Evolutionary conservation across 2,113 vertebrate genomes (phyloP).

Genomic region (Tychaedon coryphoeus): DNA sequence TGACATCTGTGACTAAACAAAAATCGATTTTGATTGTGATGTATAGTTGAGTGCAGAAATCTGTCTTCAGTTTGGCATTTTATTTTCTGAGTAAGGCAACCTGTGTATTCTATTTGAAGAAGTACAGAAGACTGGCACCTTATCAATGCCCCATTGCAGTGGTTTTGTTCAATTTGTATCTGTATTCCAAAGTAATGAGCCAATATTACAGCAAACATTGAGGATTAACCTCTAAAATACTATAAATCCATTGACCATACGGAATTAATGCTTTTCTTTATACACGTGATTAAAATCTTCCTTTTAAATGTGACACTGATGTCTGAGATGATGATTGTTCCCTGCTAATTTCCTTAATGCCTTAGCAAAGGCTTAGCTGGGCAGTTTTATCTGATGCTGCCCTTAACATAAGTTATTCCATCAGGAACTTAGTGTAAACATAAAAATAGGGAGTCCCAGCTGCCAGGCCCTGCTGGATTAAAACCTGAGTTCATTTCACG

Average conservation of each 20-base stretch:
- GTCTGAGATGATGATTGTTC: neutral
- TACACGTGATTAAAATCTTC: neutral
- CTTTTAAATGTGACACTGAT: neutral
- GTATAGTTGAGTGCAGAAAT: neutral
- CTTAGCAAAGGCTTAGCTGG: neutral
- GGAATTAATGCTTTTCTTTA: neutral
- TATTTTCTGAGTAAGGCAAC: neutral
- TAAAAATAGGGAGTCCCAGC: neutral
- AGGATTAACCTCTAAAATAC: neutral
- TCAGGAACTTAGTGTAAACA: neutral
- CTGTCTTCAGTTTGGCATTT: neutral
- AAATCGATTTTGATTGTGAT: neutral
- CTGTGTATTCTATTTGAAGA: neutral
- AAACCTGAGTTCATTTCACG: neutral
- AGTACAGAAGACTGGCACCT: neutral
- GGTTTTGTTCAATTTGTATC: neutral
- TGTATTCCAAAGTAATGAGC: neutral
- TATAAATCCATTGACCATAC: neutral
- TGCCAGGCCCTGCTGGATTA: neutral
- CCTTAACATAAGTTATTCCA: neutral
- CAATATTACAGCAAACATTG: neutral
- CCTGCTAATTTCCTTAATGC: neutral
- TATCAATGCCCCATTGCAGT: neutral
- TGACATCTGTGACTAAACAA: neutral
- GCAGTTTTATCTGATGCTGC: neutral